Evolutionary conservation across 2,797 vertebrate genomes (phyloP).

Genomic region (Heteromormyrus szaboi): DNA sequence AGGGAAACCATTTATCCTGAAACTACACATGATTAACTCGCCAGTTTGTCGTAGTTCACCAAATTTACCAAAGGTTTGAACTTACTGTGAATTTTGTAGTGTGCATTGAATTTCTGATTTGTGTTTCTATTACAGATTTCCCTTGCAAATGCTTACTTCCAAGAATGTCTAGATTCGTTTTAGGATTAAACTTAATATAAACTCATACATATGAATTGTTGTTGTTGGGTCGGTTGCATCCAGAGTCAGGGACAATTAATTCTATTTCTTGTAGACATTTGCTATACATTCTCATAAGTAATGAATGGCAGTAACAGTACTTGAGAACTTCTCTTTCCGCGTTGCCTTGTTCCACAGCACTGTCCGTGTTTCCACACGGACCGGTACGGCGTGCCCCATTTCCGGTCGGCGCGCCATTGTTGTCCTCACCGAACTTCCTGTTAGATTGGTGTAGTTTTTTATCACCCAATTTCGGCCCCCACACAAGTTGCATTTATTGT

Average conservation of each 20-base stretch:
- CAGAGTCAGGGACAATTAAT: background rate
- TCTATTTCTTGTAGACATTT: background rate
- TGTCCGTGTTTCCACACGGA: constrained; percentile 19
- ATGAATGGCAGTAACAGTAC: background rate
- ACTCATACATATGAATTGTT: background rate
- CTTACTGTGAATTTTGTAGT: background rate
- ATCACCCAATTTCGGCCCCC: constrained; percentile 42
- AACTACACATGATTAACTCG: background rate
- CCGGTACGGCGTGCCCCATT: background rate
- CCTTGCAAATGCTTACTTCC: background rate
- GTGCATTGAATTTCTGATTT: background rate
- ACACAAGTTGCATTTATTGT: constrained; percentile 66
- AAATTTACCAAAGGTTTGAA: background rate
- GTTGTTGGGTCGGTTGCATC: background rate
- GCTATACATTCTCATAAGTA: background rate
- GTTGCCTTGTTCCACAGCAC: background rate
- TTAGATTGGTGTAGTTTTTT: constrained; percentile 4
- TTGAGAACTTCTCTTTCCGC: background rate
- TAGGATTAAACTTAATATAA: background rate
- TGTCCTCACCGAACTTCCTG: constrained; percentile 12
- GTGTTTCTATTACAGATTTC: background rate
- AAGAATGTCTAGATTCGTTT: background rate
- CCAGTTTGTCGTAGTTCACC: background rate
- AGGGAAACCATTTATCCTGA: background rate
- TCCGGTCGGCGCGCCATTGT: constrained; percentile 17